Evolutionary conservation across 2,797 vertebrate genomes (phyloP).

Genomic region (Hafferia zeledoni): DNA sequence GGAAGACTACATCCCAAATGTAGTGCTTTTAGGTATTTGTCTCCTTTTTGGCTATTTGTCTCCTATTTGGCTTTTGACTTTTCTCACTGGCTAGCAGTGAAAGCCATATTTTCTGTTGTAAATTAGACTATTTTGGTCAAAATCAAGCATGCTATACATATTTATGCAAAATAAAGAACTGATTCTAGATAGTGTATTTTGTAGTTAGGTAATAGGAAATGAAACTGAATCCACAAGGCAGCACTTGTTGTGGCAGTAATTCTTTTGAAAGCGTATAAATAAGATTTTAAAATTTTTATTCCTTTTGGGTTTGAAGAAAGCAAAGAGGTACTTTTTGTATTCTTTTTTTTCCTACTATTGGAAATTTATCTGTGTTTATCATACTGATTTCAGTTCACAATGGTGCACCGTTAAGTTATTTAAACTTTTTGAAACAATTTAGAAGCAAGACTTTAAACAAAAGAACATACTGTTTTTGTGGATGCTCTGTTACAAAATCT

Average conservation of each 20-base stretch:
- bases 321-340: neutral
- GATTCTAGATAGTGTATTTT: neutral
- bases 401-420: neutral
- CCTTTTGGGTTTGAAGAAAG: neutral
- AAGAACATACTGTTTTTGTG: neutral
- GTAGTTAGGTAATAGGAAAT: neutral
- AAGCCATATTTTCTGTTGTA: neutral
- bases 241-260: neutral
- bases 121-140: neutral
- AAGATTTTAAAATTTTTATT: neutral
- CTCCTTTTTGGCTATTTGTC: neutral
- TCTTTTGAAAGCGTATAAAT: neutral
- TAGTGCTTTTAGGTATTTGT: neutral
- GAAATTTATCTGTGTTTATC: neutral
- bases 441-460: neutral
- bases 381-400: neutral
- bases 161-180: neutral
- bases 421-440: neutral
- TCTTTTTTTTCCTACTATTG: neutral
- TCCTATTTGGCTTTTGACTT: neutral
- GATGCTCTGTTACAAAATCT: neutral
- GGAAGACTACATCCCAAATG: neutral
- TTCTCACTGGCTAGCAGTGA: neutral
- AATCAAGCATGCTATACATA: neutral
- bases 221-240: neutral